phyloP scores from a whole-genome alignment of 2,888 invertebrate species.

The Dryobota labecula region DNA sequence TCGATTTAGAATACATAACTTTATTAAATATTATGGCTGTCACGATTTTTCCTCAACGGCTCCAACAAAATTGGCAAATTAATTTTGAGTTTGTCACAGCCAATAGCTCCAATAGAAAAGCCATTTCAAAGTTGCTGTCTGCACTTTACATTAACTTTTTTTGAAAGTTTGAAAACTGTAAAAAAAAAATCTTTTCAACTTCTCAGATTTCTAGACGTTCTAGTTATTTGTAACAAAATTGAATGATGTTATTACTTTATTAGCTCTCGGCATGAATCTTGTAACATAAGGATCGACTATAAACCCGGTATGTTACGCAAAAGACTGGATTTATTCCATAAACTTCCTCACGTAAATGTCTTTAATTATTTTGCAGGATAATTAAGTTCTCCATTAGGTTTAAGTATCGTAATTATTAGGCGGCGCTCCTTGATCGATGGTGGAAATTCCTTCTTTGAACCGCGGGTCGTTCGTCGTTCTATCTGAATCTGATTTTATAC shows the following conservation, averaged over 20 bases:
- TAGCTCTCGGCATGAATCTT: conserved; percentile 36
- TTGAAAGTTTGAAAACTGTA: conserved; percentile 38
- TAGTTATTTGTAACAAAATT: conserved; percentile 20
- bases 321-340: conserved; percentile 37
- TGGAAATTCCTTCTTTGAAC: conserved; percentile 19
- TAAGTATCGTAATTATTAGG: conserved; percentile 53
- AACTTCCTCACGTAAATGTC: conserved; percentile 36
- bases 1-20: too few species aligned
- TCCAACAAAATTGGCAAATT: conserved; percentile 36
- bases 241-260: conserved; percentile 25
- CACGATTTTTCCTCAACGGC: conserved; percentile 43
- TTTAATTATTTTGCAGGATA: conserved; percentile 56
- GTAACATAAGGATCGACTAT: conserved; percentile 32
- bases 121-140: conserved; percentile 14
- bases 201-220: conserved; percentile 18
- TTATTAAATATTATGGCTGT: conserved; percentile 34
- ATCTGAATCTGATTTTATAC: not conserved
- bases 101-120: conserved; percentile 16
- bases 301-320: conserved; percentile 37
- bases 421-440: conserved; percentile 37
- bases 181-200: too few species aligned
- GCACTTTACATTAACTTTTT: conserved; percentile 21
- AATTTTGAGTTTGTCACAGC: conserved; percentile 29
- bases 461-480: not conserved
- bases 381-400: conserved; percentile 53